Evolutionary conservation across 2,888 invertebrate genomes (phyloP), one percentile per base, ranked within the genome.

Genomic region (Pelosia muscerda): DNA sequence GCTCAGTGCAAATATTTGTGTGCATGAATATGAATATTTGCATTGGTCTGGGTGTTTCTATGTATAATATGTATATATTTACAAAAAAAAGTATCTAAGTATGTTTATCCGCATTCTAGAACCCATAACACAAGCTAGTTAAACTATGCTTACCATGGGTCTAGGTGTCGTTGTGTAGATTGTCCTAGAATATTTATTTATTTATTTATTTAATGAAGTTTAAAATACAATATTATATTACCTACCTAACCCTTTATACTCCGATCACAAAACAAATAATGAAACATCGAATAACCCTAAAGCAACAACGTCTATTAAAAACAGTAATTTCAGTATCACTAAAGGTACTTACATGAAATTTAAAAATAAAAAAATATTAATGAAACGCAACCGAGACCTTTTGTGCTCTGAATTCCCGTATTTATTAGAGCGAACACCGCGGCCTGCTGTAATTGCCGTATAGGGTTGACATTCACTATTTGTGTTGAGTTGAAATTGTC

Each of bases 341-440:
- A 67, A 64, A 63, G 42, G 58, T 63, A 71, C 62, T 71, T 73
- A 56, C 57, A 63, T 57, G 65, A 67, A 72, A 66, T 69, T 72
- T 66, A 62, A 78, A 81, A 84, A 77, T 72, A 75, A 79, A 73
- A 76, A 74, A 76, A 73, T 69, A 75, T 72, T 82, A 82, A 83
- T 84, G 83, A 83, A 83, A 85, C 77, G 68, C 73, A 65, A 68
- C 75, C 72, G 72, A 71, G 76, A 77, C 78, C 81, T 79, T 81
- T 79, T 83, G 79, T 84, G 79, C 75, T 78, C 80, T 83, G 81
- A 81, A 85, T 84, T 85, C 84, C 68, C 77, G 82, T 85, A 86
- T 86, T 88, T 88, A 89, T 87, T 88, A 86, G 86, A 83, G 83
- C 85, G 81, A 68, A 79, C 72, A 76, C 74, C 74, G 81, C 73